A percentile compares a stretch with the other conserved stretches of the same genome.
Evolutionary conservation across 1,140 invertebrate genomes (phyloP).

Genomic region (Pseudomyrmex sp.): DNA sequence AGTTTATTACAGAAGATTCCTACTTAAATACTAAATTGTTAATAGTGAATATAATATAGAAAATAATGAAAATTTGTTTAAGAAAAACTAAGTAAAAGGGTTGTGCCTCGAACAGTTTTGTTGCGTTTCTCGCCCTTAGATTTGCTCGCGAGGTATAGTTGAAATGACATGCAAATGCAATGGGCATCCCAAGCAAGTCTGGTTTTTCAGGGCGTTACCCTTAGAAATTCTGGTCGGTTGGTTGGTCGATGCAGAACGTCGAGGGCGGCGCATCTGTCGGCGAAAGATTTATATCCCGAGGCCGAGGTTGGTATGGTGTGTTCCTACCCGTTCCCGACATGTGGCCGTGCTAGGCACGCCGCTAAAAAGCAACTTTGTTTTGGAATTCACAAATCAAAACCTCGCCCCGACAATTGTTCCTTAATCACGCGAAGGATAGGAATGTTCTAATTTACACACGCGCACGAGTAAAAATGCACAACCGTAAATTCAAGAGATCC

Average conservation of each 20-base stretch:
- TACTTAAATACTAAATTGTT: no score
- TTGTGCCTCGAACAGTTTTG: not conserved
- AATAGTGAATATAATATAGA: not conserved
- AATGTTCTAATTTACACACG: not conserved
- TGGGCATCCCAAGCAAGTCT: slow-evolving; percentile 70
- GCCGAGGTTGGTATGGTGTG: slow-evolving; percentile 63
- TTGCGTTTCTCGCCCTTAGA: slow-evolving; percentile 23
- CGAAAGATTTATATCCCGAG: slow-evolving; percentile 81
- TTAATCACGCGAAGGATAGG: slow-evolving; percentile 18
- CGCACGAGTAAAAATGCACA: not conserved
- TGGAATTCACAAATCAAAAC: slow-evolving; percentile 53
- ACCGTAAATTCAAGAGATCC: not conserved
- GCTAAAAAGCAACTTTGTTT: slow-evolving; percentile 47
- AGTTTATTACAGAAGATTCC: no score
- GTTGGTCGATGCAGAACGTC: slow-evolving; percentile 78
- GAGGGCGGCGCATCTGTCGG: slow-evolving; percentile 82
- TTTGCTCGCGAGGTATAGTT: slow-evolving; percentile 62
- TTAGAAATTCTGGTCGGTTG: slow-evolving; percentile 78
- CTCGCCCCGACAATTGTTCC: not conserved
- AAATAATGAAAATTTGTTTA: not conserved
- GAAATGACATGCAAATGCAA: slow-evolving; percentile 81
- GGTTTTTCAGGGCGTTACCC: slow-evolving; percentile 80
- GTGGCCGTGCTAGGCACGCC: slow-evolving; percentile 57
- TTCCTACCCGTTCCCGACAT: slow-evolving; percentile 62
- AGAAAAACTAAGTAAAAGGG: not conserved